A percentile compares a stretch with the other conserved stretches of the same genome.
Evolutionary conservation across 2,113 vertebrate species (phyloP).

Genomic region (Thamnophis sirtalis): DNA sequence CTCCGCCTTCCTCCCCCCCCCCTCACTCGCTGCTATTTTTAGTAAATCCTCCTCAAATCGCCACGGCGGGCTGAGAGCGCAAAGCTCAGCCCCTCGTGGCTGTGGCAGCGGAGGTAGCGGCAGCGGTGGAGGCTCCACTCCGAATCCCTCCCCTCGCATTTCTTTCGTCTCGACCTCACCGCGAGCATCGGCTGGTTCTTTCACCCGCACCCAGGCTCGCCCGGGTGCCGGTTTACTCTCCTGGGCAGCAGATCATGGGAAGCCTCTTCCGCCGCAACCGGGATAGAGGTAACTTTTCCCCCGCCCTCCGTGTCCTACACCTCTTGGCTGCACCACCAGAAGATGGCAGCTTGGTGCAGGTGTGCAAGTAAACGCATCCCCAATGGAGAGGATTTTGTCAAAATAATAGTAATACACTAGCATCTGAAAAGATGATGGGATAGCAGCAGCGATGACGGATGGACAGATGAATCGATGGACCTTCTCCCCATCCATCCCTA

Average conservation of each 20-base stretch:
- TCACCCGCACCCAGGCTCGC: slow-evolving; percentile 14
- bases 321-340: slow-evolving; percentile 17
- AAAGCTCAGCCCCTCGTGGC: slow-evolving; percentile 39
- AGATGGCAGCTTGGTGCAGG: slow-evolving; percentile 64
- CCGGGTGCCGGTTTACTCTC: background rate
- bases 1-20: slow-evolving; percentile 12
- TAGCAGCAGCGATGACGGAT: background rate
- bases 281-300: slow-evolving; percentile 45
- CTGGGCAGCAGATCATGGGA: slow-evolving; percentile 15
- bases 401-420: background rate
- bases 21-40: slow-evolving; percentile 57
- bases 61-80: slow-evolving; percentile 54
- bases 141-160: background rate
- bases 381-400: slow-evolving; percentile 24
- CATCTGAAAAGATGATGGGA: slow-evolving; percentile 57
- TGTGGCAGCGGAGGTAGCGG: background rate
- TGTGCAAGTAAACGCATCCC: slow-evolving; percentile 60
- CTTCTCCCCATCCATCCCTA: background rate
- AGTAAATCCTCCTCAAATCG: slow-evolving; percentile 57
- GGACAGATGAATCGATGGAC: background rate
- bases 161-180: background rate
- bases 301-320: background rate
- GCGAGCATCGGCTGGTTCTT: background rate
- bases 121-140: background rate
- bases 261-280: background rate